A percentile compares a stretch with the other conserved stretches of the same genome.
phyloP scores from a whole-genome alignment of 2,797 vertebrate species.

The Spondyliosoma cantharus region DNA sequence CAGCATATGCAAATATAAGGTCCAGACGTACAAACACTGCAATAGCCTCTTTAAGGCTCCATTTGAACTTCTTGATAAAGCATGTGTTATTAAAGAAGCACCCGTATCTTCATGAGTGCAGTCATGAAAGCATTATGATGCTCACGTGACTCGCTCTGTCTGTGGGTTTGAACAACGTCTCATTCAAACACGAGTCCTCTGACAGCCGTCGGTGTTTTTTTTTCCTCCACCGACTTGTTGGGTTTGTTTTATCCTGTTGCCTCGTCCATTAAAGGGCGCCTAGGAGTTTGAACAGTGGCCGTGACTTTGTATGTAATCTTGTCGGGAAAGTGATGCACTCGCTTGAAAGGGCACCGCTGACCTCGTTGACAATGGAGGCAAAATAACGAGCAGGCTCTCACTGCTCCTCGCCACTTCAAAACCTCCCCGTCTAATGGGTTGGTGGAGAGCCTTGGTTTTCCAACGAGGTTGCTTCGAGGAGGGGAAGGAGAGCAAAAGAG shows the following conservation, averaged over 20 bases:
- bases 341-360: slow-evolving; percentile 67
- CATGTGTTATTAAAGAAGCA: no score
- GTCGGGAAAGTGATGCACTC: slow-evolving; percentile 63
- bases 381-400: slow-evolving; percentile 71
- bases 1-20: no score
- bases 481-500: slow-evolving; percentile 39
- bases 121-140: no score
- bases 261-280: slow-evolving; percentile 47
- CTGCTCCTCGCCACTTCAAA: slow-evolving; percentile 70
- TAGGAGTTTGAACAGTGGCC: slow-evolving; percentile 56
- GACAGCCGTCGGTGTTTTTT: background rate
- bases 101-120: no score
- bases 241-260: slow-evolving; percentile 48
- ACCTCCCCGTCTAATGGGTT: slow-evolving; percentile 66
- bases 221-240: slow-evolving; percentile 18
- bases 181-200: slow-evolving; percentile 10
- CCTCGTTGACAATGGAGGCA: slow-evolving; percentile 67
- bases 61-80: no score
- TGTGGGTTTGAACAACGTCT: background rate
- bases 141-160: no score
- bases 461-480: slow-evolving; percentile 57
- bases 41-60: no score
- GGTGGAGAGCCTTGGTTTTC: slow-evolving; percentile 50
- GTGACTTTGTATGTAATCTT: slow-evolving; percentile 67
- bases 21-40: no score